A percentile compares a stretch with the other conserved stretches of the same genome.
Conservation (phyloP, 2,888 invertebrate species). For the Alsophila aescularia region DNA sequence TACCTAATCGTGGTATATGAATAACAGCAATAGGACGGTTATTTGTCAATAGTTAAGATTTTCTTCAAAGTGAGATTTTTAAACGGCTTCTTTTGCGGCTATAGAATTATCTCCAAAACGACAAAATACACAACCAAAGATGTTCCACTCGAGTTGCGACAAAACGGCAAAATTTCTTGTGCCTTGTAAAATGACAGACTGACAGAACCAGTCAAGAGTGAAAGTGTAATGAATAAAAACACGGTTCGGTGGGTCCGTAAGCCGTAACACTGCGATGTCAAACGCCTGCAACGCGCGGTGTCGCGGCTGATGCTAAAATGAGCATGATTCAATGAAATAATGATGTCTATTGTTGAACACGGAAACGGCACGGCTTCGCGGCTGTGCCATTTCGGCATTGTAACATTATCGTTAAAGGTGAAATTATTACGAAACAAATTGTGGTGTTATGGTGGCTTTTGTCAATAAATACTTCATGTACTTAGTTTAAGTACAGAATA, state of each 20-base stretch:
- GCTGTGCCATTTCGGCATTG: slow-evolving; percentile 34
- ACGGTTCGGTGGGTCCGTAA: slow-evolving; percentile 34
- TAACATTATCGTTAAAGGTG: slow-evolving; percentile 30
- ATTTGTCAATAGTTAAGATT: no score
- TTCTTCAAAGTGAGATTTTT: neutral
- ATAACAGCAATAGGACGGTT: neutral
- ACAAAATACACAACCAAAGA: slow-evolving; percentile 47
- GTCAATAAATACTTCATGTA: neutral
- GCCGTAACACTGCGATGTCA: slow-evolving; percentile 39
- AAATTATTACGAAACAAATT: slow-evolving; percentile 21
- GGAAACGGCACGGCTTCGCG: slow-evolving; percentile 39
- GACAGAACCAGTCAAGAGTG: slow-evolving; percentile 49
- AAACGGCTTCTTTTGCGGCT: neutral
- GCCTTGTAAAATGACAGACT: slow-evolving; percentile 46
- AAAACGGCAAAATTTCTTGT: slow-evolving; percentile 56
- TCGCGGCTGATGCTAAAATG: slow-evolving; percentile 34
- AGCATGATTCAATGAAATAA: slow-evolving; percentile 27
- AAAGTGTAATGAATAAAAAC: slow-evolving; percentile 58
- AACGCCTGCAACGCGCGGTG: slow-evolving; percentile 28
- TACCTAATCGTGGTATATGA: neutral
- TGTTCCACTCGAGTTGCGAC: slow-evolving; percentile 43
- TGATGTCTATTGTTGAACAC: slow-evolving; percentile 32
- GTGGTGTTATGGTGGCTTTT: no score
- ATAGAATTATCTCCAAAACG: slow-evolving; percentile 14
- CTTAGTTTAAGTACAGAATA: neutral